Evolutionary conservation across 2,888 invertebrate species (phyloP).

Genomic region (Graphium colonna): DNA sequence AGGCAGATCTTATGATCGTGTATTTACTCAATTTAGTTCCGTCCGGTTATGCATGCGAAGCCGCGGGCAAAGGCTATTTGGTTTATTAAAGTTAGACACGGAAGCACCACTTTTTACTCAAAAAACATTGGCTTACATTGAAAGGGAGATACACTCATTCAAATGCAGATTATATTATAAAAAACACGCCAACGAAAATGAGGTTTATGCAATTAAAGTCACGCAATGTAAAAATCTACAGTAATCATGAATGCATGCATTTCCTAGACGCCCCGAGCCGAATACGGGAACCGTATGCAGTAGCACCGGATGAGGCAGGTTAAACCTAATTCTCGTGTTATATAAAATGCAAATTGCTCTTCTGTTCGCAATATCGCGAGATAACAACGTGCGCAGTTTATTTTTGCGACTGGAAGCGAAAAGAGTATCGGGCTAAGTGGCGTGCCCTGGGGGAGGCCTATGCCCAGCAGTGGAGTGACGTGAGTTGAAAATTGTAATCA

Average conservation of each 20-base stretch:
- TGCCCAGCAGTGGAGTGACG: not conserved
- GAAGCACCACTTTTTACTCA: no score
- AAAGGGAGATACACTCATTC: not conserved
- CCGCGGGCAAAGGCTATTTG: no score
- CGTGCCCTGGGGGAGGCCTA: not conserved
- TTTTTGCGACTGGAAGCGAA: not conserved
- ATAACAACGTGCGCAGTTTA: not conserved
- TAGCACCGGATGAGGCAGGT: slow-evolving; percentile 3
- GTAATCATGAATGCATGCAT: slow-evolving; percentile 15
- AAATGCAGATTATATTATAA: not conserved
- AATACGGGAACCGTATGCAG: slow-evolving; percentile 1
- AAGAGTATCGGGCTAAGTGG: not conserved
- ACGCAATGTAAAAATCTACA: slow-evolving; percentile 10
- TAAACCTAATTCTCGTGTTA: slow-evolving; percentile 8
- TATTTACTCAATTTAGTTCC: no score
- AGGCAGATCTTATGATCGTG: no score
- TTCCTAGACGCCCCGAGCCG: slow-evolving; percentile 11
- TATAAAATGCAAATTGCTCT: slow-evolving; percentile 2
- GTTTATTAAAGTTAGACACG: no score
- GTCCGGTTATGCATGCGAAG: no score
- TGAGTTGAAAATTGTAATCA: not conserved
- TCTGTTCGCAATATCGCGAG: not conserved
- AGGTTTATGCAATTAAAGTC: slow-evolving; percentile 4
- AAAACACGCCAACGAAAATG: not conserved
- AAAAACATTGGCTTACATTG: not conserved